phyloP scores from a whole-genome alignment of 2,888 invertebrate genomes.

The Apodemia duryi region DNA sequence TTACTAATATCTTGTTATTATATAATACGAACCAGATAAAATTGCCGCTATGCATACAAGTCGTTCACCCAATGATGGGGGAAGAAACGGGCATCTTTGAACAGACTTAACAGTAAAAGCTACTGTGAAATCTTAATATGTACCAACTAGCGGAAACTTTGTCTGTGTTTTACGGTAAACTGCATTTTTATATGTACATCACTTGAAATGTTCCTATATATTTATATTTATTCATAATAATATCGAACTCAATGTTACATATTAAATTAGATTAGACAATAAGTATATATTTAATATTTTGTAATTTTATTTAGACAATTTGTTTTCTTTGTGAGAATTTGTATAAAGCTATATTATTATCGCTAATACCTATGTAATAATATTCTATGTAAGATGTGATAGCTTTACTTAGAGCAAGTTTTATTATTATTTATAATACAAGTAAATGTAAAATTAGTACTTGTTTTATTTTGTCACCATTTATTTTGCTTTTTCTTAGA shows the following conservation, averaged over 20 bases:
- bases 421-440: slow-evolving; percentile 66
- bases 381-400: slow-evolving; percentile 68
- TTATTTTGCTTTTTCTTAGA: slow-evolving; percentile 46
- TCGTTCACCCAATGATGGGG: too few species aligned
- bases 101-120: too few species aligned
- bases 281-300: slow-evolving; percentile 63
- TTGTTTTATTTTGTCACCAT: slow-evolving; percentile 68
- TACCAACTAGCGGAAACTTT: too few species aligned
- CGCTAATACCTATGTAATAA: slow-evolving; percentile 53
- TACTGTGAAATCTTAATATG: too few species aligned
- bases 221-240: slow-evolving; percentile 45
- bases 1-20: not conserved
- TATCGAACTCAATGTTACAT: slow-evolving; percentile 33
- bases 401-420: slow-evolving; percentile 75
- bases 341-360: slow-evolving; percentile 62
- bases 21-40: not conserved
- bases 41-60: not conserved
- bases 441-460: slow-evolving; percentile 64
- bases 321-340: slow-evolving; percentile 53
- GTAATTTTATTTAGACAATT: slow-evolving; percentile 39
- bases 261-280: slow-evolving; percentile 43
- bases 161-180: slow-evolving; percentile 26
- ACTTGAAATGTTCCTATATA: slow-evolving; percentile 62
- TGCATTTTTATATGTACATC: slow-evolving; percentile 51
- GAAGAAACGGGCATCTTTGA: too few species aligned